Evolutionary conservation across 2,888 invertebrate species (phyloP), one percentile per base, ranked within the genome.

Genomic region (Drosophila subsilvestris): DNA sequence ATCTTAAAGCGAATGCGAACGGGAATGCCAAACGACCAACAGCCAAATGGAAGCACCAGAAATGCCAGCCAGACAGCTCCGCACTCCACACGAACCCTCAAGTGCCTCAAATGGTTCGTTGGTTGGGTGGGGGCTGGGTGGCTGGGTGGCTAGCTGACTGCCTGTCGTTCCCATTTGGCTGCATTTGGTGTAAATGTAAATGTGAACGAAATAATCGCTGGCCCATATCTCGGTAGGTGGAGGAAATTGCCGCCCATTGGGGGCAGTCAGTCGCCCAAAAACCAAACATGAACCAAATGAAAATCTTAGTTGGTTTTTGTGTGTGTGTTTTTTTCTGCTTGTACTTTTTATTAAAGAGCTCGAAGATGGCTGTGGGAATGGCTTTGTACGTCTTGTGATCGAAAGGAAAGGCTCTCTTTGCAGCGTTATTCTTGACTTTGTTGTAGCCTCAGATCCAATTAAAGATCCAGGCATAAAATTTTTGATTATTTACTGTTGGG

Each of bases 191-290:
- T 66, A 66, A 66, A 63, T 80, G 80, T 81, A 82, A 82, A 80
- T 76, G 82, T 68, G 72, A 80, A 73, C 82, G 72, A 80, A 75
- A 79, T 80, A 82, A 82, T 82, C 82, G 67, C 69, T 10, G n/a
- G 69, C 65, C 68, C 78, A 78, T 75, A 82, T 82, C 80, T 80
- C 45, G 43, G 32, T 25, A 66, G 63, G 61, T 65, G 32, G 48
- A 25, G 47, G 45, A 63, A 63, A 45, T 63, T 27, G 43, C 60
- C 27, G 14, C 22, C 43, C 61, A 37, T 45, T 12, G 20, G 57
- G 62, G 47, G 9, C 27, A 37, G 37, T 37, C 14, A 37, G 14
- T 37, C 14, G 37, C 14, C 14, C 1, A 14, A 43, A 62, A 62
- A 29, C 53, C 22, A 12, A 12, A n/a, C 27, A 17, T 20, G 27